Evolutionary conservation across 1,140 invertebrate species (phyloP).

Genomic region (Trachymyrmex septentrionalis): DNA sequence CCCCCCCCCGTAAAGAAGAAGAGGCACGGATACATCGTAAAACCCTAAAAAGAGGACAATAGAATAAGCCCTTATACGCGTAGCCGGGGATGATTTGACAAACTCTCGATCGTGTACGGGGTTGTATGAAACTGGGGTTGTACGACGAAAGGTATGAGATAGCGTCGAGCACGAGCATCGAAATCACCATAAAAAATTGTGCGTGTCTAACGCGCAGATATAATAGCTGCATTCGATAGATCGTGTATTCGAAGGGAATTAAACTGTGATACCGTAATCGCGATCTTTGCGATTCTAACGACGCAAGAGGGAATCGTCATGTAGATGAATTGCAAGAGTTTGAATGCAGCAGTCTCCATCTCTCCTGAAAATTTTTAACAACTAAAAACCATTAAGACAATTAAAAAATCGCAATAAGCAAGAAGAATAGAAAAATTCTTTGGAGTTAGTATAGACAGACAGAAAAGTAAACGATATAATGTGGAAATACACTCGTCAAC

Average conservation of each 20-base stretch:
- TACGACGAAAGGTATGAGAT: constrained; percentile 51
- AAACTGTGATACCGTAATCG: constrained; percentile 50
- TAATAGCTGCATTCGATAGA: constrained; percentile 17
- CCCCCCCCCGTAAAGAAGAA: constrained; percentile 74
- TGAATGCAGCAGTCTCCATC: background rate
- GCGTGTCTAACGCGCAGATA: constrained; percentile 56
- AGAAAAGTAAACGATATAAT: too few species aligned
- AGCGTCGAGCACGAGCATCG: constrained; percentile 74
- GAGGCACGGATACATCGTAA: constrained; percentile 77
- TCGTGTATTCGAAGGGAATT: constrained; percentile 68
- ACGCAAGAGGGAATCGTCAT: background rate
- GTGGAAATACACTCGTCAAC: too few species aligned
- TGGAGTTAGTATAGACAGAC: too few species aligned
- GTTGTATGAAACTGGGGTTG: constrained; percentile 60
- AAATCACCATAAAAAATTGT: constrained; percentile 82
- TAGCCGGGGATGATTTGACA: constrained; percentile 82
- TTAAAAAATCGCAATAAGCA: background rate
- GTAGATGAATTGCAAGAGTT: background rate
- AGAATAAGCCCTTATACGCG: constrained; percentile 71
- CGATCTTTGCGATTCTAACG: background rate
- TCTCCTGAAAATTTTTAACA: background rate
- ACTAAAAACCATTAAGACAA: background rate
- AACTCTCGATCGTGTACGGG: constrained; percentile 77
- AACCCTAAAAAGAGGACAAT: constrained; percentile 79
- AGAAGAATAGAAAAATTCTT: background rate